Base-by-base conservation (phyloP, 1,140 invertebrate species). In the Chelonus insularis region DNA sequence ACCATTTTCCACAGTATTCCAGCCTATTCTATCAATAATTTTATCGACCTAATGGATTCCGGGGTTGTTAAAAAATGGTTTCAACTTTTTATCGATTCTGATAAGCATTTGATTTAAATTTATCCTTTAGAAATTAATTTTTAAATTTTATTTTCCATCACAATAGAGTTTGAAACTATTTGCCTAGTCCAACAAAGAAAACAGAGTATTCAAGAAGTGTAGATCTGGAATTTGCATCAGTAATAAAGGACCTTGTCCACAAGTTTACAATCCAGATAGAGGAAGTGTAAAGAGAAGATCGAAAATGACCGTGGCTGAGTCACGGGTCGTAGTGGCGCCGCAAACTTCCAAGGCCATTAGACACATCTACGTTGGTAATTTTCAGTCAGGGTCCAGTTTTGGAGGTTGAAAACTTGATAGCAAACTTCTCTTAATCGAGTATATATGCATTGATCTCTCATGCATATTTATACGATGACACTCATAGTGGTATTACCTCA, bases 341-440 rank as follows among this genome's bases (percentile, higher is more conserved):
- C 21, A 4, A 63, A 59, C 34, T 66, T 60, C 20, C 39, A 54
- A 29, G 34, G 51, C 51, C 47, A 66, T 66, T 63, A 63, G 45
- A 32, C 47, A 14, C 52, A 67, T 70, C 61, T 68, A 67, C 60
- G 65, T 65, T 68, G 67, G 67, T 70, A 67, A 70, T 70, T 67
- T 57, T 50, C 47, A 23, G 60, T 54, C 45, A 37, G 54, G 37
- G 37, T 57, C 37, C 34, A 21, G 11, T 60, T 45, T 41, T 25
- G 36, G 18, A 18, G 41, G 23, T 37, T 32, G 58, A 62, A 67
- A 66, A 63, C 63, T 67, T 62, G 34, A 41, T 8, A 57, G 47
- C n/a, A 67, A 60, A 25, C 25, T 45, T 25, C 29, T 21, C 37
- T 39, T 39, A 43, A 21, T 51, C 29, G 47, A 12, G 48, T 37